Evolutionary conservation across 2,113 vertebrate genomes (phyloP), one percentile per base, ranked within the genome.

Genomic region (Saguinus midas): DNA sequence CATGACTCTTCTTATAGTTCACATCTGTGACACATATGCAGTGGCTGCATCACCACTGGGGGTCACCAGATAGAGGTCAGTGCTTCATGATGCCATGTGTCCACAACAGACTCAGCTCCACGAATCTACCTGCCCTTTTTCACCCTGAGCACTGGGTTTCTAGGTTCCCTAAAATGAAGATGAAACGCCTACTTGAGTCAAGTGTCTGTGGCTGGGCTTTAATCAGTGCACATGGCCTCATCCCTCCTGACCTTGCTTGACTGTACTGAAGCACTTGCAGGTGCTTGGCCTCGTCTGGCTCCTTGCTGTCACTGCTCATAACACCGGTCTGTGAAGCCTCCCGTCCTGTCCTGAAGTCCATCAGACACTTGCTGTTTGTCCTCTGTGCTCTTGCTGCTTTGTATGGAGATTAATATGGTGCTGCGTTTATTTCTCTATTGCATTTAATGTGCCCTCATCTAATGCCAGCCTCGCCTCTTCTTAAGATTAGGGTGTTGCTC

Each of bases 231-330:
- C 5, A 8, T n/a, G 64, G 11, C 25, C 35, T 72, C 16, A 1
- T 10, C 55, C 35, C 2, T 70, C 16, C 7, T 29, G 0, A 6
- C 45, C 29, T 45, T 0, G 1, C 82, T 25, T 58, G 1, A 1
- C 16, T 64, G 3, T 92, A 57, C 18, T 29, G 9, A 17, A 40
- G 21, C 45, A 23, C 14, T 72, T 80, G n/a, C n/a, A n/a, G 43
- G 27, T 95, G 20, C 45, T 37, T 55, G 58, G 2, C 35, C 32
- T 81, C 8, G 5, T 27, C n/a, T 27, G 35, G n/a, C 43, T 55
- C 37, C 18, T 1, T 0, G 7, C 68, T 16, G 52, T 40, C 83
- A 45, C 40, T 50, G 27, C 75, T 84, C 35, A 43, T 73, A 73
- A 32, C 9, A 3, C 4, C 82, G 16, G 20, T 40, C 40, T 80